A percentile compares a stretch with the other conserved stretches of the same genome.
These are phyloP conservation scores for Psylliodes chrysocephalus DNA, from an alignment of 2,888 invertebrate species.

Conservation along the genomic window DNA sequence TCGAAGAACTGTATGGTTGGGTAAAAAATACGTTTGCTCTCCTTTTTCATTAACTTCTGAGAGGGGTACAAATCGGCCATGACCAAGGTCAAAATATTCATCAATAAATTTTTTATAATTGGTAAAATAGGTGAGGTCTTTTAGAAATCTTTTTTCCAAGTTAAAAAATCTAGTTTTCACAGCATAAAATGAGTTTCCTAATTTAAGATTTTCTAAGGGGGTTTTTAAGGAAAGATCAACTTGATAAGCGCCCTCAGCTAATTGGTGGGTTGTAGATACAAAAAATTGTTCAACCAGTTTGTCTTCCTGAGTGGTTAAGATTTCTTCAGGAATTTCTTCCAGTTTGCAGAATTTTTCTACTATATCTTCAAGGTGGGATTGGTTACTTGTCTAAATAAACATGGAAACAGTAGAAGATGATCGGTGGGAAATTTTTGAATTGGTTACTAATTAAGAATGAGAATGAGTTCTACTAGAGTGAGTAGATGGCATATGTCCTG, in stretches of 20 bases:
- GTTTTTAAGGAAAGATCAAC: background rate
- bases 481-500: background rate
- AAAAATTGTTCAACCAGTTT: background rate
- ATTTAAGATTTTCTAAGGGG: background rate
- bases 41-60: no score
- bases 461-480: background rate
- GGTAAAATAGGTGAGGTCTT: background rate
- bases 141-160: background rate
- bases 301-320: background rate
- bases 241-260: background rate
- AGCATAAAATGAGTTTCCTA: background rate
- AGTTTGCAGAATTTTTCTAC: constrained; percentile 4
- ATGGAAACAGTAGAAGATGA: no score
- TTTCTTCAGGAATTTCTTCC: no score
- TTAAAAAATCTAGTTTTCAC: background rate
- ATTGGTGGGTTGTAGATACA: constrained; percentile 3
- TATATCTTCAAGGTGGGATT: background rate
- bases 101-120: constrained; percentile 14
- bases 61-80: constrained; percentile 4
- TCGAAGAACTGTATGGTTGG: background rate
- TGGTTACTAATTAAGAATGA: no score
- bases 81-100: constrained; percentile 12
- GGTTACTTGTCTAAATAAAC: background rate
- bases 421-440: no score
- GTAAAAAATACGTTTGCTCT: constrained; percentile 13